Base-by-base conservation (phyloP, 2,888 invertebrate genomes). In the Alloscopus bannaensis region DNA sequence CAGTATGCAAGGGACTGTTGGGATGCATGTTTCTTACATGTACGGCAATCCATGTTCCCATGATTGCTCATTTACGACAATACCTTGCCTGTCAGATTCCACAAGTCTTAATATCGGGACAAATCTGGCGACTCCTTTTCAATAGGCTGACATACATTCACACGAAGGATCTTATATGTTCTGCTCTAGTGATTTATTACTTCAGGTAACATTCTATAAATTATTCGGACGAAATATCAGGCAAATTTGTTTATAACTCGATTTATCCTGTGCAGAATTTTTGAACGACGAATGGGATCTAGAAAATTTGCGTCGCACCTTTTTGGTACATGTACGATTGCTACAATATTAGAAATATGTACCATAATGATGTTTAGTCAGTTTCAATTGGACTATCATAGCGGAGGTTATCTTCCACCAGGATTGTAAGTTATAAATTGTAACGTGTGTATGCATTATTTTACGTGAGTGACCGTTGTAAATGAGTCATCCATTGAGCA, bases 221-320 rank as follows among this genome's bases (percentile, higher is more conserved):
- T n/a, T 6, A 36, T 36, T 8, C 6, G 6, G 36, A 13, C 36
- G 6, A 13, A 36, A 36, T 36, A 36, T 36, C 36, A 36, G 6
- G 36, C 6, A 36, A 8, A 36, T 8, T 36, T 36, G 6, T 36
- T 8, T 8, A 6, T 36, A 36, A 36, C 36, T 8, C 13, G 36
- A 13, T 8, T 13, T 36, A 36, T 36, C 6, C 6, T 36, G 70
- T 83, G 42, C 82, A 88, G 90, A 81, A 88, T 90, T 77, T 90
- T 90, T 88, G 90, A 90, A 86, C 87, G 90, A 81, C 86, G 90
- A 79, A 90, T 89, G 88, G 90, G 90, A 16, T 90, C 90, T 22
- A 88, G 88, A 78, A 90, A 90, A 86, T 90, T 90, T 87, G 87
- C 88, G 40, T 89, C 89, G 0, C 88, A 88, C 84, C 82, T 90